phyloP scores from a whole-genome alignment of 64 coral and sea anemone genomes.

The Actinia tenebrosa region DNA sequence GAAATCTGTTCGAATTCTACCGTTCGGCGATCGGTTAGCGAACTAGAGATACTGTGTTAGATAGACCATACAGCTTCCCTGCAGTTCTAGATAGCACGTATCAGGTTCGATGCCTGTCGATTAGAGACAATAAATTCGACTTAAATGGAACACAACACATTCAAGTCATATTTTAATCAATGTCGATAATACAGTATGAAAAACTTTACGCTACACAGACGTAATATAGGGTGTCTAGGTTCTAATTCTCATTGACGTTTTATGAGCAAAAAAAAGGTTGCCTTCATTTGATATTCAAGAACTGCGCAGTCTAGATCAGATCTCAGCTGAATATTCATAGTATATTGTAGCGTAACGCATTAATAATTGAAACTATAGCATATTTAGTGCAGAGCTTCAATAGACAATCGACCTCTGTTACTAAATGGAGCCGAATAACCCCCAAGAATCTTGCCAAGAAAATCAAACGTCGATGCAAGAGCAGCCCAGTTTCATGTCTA shows the following conservation, averaged over 20 bases:
- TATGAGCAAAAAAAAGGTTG: neutral
- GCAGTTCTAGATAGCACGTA: neutral
- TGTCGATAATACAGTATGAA: neutral
- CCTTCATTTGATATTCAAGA: neutral
- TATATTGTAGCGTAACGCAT: neutral
- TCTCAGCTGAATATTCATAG: neutral
- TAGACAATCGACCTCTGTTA: neutral
- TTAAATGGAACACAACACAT: neutral
- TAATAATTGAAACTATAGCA: neutral
- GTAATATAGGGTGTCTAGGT: neutral
- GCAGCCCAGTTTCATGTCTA: neutral
- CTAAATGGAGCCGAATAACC: neutral
- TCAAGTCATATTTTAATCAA: neutral
- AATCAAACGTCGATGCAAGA: neutral
- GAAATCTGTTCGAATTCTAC: neutral
- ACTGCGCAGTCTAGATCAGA: neutral
- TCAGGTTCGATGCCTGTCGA: neutral
- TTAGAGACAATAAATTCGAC: neutral
- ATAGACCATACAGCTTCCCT: neutral
- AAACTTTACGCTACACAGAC: neutral
- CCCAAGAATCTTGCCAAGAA: neutral
- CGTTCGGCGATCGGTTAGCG: neutral
- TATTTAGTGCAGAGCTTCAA: neutral
- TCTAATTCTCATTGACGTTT: neutral
- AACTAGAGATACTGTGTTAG: neutral